These are phyloP conservation scores for Drosophila pegasa DNA, from an alignment of 2,888 invertebrate species.

Conservation along the genomic window DNA sequence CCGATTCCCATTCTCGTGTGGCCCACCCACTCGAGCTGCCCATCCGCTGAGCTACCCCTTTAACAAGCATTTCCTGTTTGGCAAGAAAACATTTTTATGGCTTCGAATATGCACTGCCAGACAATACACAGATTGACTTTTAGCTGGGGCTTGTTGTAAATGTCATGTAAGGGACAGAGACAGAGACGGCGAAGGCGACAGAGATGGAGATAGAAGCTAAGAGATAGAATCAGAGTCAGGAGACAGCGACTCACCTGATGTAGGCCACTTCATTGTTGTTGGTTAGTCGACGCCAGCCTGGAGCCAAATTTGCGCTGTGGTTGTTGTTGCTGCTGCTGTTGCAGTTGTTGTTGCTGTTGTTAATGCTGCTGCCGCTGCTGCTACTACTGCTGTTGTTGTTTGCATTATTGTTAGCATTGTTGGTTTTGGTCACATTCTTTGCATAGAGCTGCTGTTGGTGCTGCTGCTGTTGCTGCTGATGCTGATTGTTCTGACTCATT, in stretches of 20 bases:
- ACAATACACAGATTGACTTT: slow-evolving; percentile 76
- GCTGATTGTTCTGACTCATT: slow-evolving; percentile 67
- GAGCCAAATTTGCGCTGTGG: slow-evolving; percentile 87
- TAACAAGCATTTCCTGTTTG: slow-evolving; percentile 67
- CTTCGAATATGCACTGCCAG: slow-evolving; percentile 63
- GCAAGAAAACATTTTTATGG: slow-evolving; percentile 69
- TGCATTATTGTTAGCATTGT: slow-evolving; percentile 40
- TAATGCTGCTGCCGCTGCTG: slow-evolving; percentile 33
- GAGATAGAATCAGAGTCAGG: slow-evolving; percentile 32
- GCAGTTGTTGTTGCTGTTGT: slow-evolving; percentile 25
- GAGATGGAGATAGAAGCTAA: slow-evolving; percentile 55
- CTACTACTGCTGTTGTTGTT: slow-evolving; percentile 24
- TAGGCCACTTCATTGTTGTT: slow-evolving; percentile 91
- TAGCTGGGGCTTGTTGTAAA: slow-evolving; percentile 64
- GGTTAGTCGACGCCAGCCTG: slow-evolving; percentile 91
- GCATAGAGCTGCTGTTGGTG: slow-evolving; percentile 54
- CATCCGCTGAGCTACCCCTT: slow-evolving; percentile 15
- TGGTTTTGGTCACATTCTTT: slow-evolving; percentile 68
- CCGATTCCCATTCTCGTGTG: slow-evolving; percentile 1
- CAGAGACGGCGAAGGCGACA: slow-evolving; percentile 51
- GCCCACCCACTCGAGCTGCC: slow-evolving; percentile 3
- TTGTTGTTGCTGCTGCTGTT: slow-evolving; percentile 26
- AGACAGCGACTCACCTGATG: slow-evolving; percentile 88
- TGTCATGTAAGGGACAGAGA: slow-evolving; percentile 53
- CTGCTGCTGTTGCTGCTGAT: slow-evolving; percentile 32